Evolutionary conservation across 2,888 invertebrate species (phyloP).

Genomic region (Ormyrus rosae): DNA sequence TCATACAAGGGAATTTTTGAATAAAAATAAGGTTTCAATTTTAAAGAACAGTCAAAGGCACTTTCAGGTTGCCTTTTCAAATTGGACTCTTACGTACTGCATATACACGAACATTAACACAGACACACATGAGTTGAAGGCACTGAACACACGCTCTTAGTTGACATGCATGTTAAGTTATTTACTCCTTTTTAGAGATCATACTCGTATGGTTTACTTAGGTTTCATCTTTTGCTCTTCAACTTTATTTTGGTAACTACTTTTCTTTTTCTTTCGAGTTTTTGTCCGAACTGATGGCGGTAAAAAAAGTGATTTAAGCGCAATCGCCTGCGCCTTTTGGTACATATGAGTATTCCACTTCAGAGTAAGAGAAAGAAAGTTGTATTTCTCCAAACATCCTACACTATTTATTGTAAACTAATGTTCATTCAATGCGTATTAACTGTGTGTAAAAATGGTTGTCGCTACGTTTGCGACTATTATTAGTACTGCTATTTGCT

Average conservation of each 20-base stretch:
- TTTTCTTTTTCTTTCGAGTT: neutral
- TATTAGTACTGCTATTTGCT: slow-evolving; percentile 29
- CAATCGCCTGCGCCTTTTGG: slow-evolving; percentile 3
- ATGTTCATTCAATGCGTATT: slow-evolving; percentile 41
- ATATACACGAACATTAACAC: neutral
- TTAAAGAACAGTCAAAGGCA: slow-evolving; percentile 9
- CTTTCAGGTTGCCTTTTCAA: neutral
- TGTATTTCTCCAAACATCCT: slow-evolving; percentile 9
- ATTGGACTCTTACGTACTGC: neutral
- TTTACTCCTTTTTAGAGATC: slow-evolving; percentile 16
- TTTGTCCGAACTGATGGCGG: neutral
- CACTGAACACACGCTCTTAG: slow-evolving; percentile 11
- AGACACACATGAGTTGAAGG: slow-evolving; percentile 11
- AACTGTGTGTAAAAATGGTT: slow-evolving; percentile 24
- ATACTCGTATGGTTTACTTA: slow-evolving; percentile 19
- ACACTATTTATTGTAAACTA: slow-evolving; percentile 39
- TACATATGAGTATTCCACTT: neutral
- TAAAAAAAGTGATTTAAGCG: slow-evolving; percentile 6
- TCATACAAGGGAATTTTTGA: slow-evolving; percentile 26
- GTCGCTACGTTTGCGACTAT: slow-evolving; percentile 33
- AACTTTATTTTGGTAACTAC: slow-evolving; percentile 8
- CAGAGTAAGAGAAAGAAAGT: slow-evolving; percentile 6
- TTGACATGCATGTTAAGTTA: slow-evolving; percentile 21
- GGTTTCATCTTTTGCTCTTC: neutral
- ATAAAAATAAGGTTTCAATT: slow-evolving; percentile 4